Base-by-base conservation (phyloP, 2,888 invertebrate genomes). In the Temnothorax unifasciatus region DNA sequence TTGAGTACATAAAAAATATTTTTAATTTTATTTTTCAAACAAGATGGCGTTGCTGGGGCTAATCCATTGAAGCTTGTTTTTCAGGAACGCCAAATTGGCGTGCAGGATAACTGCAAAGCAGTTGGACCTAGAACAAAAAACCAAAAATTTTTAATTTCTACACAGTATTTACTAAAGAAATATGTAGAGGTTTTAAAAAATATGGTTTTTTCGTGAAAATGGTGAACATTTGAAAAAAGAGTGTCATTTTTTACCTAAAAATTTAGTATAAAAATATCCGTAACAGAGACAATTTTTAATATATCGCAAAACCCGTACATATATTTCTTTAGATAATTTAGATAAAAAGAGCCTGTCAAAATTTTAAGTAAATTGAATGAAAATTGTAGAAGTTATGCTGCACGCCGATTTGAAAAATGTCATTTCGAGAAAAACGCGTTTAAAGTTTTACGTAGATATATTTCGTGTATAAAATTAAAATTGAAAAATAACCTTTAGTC, bases 301-400 rank as follows among this genome's bases (percentile, higher is more conserved):
- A 59, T 57, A 59, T 29, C 59, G 59, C 13, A 59, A 59, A 59
- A 59, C 0, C 29, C 29, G 25, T 57, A 11, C 3, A 3, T 0
- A 59, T 13, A 59, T 13, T 59, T 59, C 29, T 29, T 59, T 59
- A 59, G 29, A 59, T 59, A 25, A 59, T 59, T 21, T 25, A 57
- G n/a, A 57, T 21, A 29, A 29, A 5, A 59, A 59, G 29, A 29
- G 29, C 1, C 6, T 5, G 4, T 59, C 13, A 0, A 59, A 59
- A 59, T 59, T 59, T 59, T 13, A 29, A 25, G 29, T 59, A 0
- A 59, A 59, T 59, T 15, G 59, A 15, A 59, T 59, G 4, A 59
- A 59, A 59, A 59, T 59, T 59, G 29, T 59, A 29, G 15, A 59
- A 59, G 59, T 25, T 59, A 59, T 59, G 25, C 13, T 25, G 29